Evolutionary conservation across 2,888 invertebrate species (phyloP).

Genomic region (Drosophila yooni): DNA sequence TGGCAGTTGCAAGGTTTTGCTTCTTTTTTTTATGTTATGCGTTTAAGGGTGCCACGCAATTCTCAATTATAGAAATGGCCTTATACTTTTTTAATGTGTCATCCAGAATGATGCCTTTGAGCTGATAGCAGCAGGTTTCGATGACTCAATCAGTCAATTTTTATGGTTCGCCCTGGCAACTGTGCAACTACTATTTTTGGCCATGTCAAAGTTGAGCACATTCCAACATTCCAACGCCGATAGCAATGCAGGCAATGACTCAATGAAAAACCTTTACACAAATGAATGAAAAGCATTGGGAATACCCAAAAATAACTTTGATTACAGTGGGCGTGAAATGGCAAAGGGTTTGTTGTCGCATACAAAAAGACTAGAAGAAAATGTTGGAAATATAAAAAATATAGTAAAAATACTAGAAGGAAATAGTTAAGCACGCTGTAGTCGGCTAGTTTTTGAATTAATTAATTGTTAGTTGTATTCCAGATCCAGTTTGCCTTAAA

Average conservation of each 20-base stretch:
- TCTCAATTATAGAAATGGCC: slow-evolving; percentile 47
- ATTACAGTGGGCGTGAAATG: not conserved
- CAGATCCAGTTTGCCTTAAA: too few species aligned
- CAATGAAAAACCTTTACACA: slow-evolving; percentile 6
- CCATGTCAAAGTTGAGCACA: slow-evolving; percentile 32
- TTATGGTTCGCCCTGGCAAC: slow-evolving; percentile 18
- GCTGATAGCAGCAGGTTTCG: slow-evolving; percentile 29
- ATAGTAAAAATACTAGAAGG: not conserved
- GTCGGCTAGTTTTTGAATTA: not conserved
- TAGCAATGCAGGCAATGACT: slow-evolving; percentile 8
- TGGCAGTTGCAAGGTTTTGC: slow-evolving; percentile 14
- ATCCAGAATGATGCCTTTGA: slow-evolving; percentile 41
- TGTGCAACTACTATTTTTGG: not conserved
- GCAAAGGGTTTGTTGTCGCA: not conserved
- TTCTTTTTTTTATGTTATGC: not conserved
- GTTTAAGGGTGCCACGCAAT: slow-evolving; percentile 41
- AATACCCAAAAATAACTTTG: not conserved
- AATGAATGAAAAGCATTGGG: not conserved
- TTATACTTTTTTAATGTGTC: slow-evolving; percentile 43
- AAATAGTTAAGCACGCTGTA: fast-evolving
- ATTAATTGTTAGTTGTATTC: not conserved
- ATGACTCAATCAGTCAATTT: slow-evolving; percentile 40
- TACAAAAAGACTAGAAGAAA: not conserved
- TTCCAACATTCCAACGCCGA: slow-evolving; percentile 14
- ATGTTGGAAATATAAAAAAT: not conserved